These are phyloP conservation scores for Chrysodeixis includens DNA, from an alignment of 2,888 invertebrate genomes.

Conservation along the genomic window DNA sequence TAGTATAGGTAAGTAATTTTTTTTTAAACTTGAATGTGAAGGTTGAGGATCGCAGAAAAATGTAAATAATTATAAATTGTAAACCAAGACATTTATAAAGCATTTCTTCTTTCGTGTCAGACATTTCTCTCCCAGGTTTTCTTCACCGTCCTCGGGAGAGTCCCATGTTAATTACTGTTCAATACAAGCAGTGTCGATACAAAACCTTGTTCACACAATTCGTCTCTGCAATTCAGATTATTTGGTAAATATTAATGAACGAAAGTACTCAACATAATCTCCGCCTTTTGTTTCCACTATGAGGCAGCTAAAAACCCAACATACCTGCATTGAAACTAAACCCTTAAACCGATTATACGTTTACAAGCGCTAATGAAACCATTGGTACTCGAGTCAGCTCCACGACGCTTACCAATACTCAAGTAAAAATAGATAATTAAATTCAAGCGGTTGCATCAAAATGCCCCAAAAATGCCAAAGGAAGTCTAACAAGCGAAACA, in stretches of 20 bases:
- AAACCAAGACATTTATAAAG: conserved; percentile 6
- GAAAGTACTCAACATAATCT: conserved; percentile 37
- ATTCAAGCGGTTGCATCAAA: conserved; percentile 53
- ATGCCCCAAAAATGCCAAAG: conserved; percentile 55
- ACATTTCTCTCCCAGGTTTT: background rate
- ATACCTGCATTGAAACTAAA: conserved; percentile 42
- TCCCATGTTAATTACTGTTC: background rate
- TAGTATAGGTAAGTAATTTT: too few relatives aligned
- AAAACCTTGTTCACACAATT: conserved; percentile 6
- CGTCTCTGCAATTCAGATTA: conserved; percentile 41
- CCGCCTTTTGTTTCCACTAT: conserved; percentile 15
- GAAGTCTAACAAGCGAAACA: conserved; percentile 62
- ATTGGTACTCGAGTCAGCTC: conserved; percentile 58
- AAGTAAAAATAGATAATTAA: conserved; percentile 59
- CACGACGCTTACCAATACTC: conserved; percentile 34
- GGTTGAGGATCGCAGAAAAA: background rate
- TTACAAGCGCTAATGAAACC: conserved; percentile 52
- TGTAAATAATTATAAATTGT: background rate
- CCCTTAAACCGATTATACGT: conserved; percentile 50
- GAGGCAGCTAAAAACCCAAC: conserved; percentile 41
- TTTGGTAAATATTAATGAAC: conserved; percentile 45
- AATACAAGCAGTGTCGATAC: conserved; percentile 1
- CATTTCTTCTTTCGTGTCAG: background rate
- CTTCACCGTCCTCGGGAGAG: background rate
- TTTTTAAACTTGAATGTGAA: too few relatives aligned